Evolutionary conservation across 1,140 invertebrate genomes (phyloP).

Genomic region (Zelostemma sp.): DNA sequence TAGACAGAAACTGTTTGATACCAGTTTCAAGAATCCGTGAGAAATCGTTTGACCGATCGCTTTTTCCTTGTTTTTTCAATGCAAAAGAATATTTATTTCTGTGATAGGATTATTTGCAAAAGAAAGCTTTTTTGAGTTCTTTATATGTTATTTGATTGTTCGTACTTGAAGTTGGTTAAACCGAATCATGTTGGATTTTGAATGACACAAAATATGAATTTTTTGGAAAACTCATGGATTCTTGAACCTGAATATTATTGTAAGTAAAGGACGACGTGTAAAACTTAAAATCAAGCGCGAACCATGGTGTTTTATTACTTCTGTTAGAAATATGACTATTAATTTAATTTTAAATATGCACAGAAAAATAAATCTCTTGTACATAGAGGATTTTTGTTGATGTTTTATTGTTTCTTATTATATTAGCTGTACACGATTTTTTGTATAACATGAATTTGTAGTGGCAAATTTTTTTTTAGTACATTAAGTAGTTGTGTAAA

Average conservation of each 20-base stretch:
- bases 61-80: not conserved
- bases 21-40: slow-evolving; percentile 30
- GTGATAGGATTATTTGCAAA: not conserved
- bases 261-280: slow-evolving; percentile 36
- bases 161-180: too few species aligned
- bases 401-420: slow-evolving; percentile 58
- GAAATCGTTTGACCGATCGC: not conserved
- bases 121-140: not conserved
- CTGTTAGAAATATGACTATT: slow-evolving; percentile 58
- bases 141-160: too few species aligned
- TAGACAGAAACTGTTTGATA: not conserved
- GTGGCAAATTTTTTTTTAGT: slow-evolving; percentile 14
- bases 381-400: slow-evolving; percentile 66
- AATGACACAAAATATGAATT: too few species aligned
- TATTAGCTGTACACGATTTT: slow-evolving; percentile 19
- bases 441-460: slow-evolving; percentile 20
- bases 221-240: slow-evolving; percentile 63
- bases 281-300: slow-evolving; percentile 34
- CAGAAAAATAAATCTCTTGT: slow-evolving; percentile 64
- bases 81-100: not conserved
- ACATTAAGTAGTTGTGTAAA: slow-evolving; percentile 15
- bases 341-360: slow-evolving; percentile 56
- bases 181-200: too few species aligned
- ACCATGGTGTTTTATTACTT: slow-evolving; percentile 54
- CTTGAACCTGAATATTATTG: slow-evolving; percentile 53